phyloP scores from a whole-genome alignment of 2,797 vertebrate genomes.

The Sebastes alutus region DNA sequence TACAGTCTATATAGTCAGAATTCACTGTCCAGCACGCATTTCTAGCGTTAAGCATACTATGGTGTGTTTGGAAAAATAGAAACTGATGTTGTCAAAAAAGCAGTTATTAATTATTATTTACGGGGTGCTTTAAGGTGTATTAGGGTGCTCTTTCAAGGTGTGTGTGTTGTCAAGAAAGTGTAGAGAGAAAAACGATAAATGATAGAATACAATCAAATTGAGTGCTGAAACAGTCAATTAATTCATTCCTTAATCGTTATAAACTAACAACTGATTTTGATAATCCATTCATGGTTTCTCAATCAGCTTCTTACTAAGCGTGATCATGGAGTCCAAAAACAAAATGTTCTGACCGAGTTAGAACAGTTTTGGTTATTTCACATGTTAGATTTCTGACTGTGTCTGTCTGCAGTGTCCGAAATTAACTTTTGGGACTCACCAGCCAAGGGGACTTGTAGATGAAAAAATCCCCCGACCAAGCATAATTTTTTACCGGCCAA shows the following conservation, averaged over 20 bases:
- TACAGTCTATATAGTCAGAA: not conserved
- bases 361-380: not conserved
- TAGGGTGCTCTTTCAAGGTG: not conserved
- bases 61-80: not conserved
- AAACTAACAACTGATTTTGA: not conserved
- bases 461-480: no score
- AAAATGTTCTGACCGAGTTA: accelerated
- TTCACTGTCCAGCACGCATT: not conserved
- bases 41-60: not conserved
- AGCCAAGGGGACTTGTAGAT: no score
- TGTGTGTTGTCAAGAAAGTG: not conserved
- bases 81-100: not conserved
- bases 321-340: not conserved
- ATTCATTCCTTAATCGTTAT: not conserved
- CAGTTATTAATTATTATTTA: not conserved
- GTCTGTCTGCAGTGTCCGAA: no score
- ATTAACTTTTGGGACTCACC: no score
- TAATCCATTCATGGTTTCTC: not conserved
- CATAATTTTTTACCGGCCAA: no score
- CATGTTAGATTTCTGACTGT: no score
- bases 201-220: not conserved
- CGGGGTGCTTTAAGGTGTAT: not conserved
- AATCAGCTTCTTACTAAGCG: not conserved
- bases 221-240: not conserved
- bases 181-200: not conserved